Evolutionary conservation across 2,888 invertebrate genomes (phyloP).

Genomic region (Sarcophaga carnaria): DNA sequence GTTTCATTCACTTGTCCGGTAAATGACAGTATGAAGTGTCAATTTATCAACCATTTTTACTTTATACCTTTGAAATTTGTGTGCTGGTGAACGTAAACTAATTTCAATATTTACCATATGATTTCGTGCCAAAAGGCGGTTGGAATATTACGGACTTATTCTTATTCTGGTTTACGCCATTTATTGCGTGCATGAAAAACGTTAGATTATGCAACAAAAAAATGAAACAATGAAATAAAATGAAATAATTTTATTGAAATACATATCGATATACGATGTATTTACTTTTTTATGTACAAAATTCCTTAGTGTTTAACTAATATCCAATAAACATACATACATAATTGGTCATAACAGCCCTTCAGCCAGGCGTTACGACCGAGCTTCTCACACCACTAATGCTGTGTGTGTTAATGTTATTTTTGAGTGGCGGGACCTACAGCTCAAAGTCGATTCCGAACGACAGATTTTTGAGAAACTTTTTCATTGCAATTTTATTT

Average conservation of each 20-base stretch:
- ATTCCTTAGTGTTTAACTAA: no score
- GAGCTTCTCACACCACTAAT: no score
- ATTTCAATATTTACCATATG: conserved; percentile 29
- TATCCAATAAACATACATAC: no score
- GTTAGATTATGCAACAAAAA: conserved; percentile 6
- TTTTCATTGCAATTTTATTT: no score
- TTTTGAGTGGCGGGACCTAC: no score
- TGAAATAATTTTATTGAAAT: not conserved
- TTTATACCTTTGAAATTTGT: not conserved
- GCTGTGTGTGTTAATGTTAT: no score
- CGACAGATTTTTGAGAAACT: no score
- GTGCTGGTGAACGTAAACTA: conserved; percentile 5
- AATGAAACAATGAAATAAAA: not conserved
- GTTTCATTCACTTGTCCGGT: conserved; percentile 31
- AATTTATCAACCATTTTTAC: conserved; percentile 32
- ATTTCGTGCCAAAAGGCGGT: conserved; percentile 1
- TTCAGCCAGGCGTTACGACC: no score
- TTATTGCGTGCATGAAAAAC: conserved; percentile 7
- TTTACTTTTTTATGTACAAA: no score
- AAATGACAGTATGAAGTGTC: conserved; percentile 42
- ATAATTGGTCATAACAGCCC: no score
- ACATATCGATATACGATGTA: no score
- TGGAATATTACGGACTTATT: not conserved
- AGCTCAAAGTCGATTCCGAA: no score
- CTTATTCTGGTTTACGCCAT: not conserved